Base-by-base conservation (phyloP, 2,888 invertebrate genomes). In the Cheilosia scutellata region DNA sequence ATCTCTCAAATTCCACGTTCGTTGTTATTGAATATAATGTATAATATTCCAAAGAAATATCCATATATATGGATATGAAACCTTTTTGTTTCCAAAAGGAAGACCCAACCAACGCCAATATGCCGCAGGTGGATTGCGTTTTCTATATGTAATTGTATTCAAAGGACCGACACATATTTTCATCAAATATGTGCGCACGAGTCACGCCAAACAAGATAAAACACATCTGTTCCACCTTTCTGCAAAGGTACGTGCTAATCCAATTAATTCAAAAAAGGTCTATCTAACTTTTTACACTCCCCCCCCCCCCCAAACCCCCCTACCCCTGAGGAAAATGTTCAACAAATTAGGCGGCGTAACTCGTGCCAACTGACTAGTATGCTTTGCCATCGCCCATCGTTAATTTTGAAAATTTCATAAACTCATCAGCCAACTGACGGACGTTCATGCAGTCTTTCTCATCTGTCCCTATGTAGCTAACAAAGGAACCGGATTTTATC, bases 341-440 rank as follows among this genome's bases (percentile, higher is more conserved):
- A 20, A 7, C 13, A 42, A 60, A 60, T 60, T 40, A 42, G 29
- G 25, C n/a, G 29, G 25, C n/a, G 7, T 13, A 60, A 60, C n/a
- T 44, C 51, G 44, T 63, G 63, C 58, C 29, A 29, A 60, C 37
- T 11, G 37, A 37, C 37, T 37, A 37, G 37, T 37, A n/a, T 60
- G 44, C 44, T 6, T 20, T 6, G 5, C 11, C 62, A n/a, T 47
- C 13, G 37, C 37, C 47, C 44, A 16, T 44, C 44, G 29, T 62
- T 58, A 58, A 16, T 9, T 60, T 44, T 4, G 20, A 29, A 27
- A 60, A 47, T 66, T 66, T 53, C 40, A 66, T 66, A 49, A 51
- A 51, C 65, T 51, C 51, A 66, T 51, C 65, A 66, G 25, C 65
- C 27, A 51, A 42, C 16, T 29, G 66, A 68, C 53, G 66, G 66